Base-by-base conservation (phyloP, 2,797 vertebrate species). In the Enteromius fasciolatus region DNA sequence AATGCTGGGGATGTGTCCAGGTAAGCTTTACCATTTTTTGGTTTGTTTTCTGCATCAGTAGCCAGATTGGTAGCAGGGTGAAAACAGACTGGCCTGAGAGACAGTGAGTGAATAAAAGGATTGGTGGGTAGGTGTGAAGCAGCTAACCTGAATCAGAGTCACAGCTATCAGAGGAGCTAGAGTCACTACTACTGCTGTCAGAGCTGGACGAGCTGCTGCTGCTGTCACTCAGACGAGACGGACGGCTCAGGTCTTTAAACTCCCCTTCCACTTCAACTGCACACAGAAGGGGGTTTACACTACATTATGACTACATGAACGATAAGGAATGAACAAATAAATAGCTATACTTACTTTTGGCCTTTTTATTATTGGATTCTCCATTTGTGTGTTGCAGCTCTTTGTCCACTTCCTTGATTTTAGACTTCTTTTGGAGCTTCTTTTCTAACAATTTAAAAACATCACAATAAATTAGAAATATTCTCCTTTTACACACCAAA, bases 91-190 rank as follows among this genome's bases (percentile, higher is more conserved):
- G n/a, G 33, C 23, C 6, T 7, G 23, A 81, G 41, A 57, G 36
- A 63, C 69, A 25, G 5, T 80, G 75, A 78, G 28, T 88, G 39
- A 75, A 25, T 52, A 57, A 28, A 87, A 54, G 31, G 78, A 68
- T 76, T 63, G 46, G 84, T 18, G 67, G 17, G 9, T 82, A 57
- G 44, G 79, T 76, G 86, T 79, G 33, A 78, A 74, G 73, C 89
- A 89, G 90, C 95, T 94, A 91, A 98, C 96, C 97, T 92, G 94
- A 91, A 91, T 97, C 94, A 41, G 93, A 94, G 86, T 95, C 93
- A 36, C 94, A 95, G 93, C 92, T 94, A n/a, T 95, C 95, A 52
- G 95, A 95, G 74, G 94, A 90, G 72, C 92, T 94, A 48, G 92
- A 95, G 52, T 85, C 85, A 84, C 93, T 93, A 81, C 88, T 89